Evolutionary conservation across 2,888 invertebrate genomes (phyloP), one percentile per base, ranked within the genome.

Genomic region (Rosalia funebris): DNA sequence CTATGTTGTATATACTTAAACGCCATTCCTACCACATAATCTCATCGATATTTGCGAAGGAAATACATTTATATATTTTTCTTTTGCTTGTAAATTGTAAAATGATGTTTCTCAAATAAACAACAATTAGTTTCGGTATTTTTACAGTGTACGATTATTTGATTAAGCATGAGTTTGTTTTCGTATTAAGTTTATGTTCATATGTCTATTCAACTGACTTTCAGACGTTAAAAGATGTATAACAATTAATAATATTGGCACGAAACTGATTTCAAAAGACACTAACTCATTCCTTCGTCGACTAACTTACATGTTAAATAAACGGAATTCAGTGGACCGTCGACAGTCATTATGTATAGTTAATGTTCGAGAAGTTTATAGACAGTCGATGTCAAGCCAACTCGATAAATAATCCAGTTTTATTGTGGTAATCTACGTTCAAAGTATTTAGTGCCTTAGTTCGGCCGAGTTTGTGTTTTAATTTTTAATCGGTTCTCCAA

Each of bases 361-460:
- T n/a, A 63, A 58, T 59, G 50, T 57, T 55, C 15, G 39, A 25
- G 37, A 46, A 48, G 44, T 58, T 58, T 55, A 62, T 58, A 48
- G 54, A 60, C 58, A 61, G 50, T 55, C 45, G 50, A 34, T 15
- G 54, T 50, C 32, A 54, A 56, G 52, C 41, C 59, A 60, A 61
- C 60, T 63, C 46, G 17, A 61, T 64, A 60, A 60, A 63, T 63
- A 63, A 60, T 60, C 63, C 37, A 45, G 54, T 54, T 61, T 61
- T 58, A 64, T 61, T 64, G 58, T 53, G 36, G 46, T 55, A 55
- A 61, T 58, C 55, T 57, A 50, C 55, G 62, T 55, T 58, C 58
- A 58, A 48, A 48, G 48, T 57, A 62, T 62, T 55, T 55, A 55
- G 45, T 62, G 54, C 53, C 15, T 46, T 41, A 57, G 55, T 48